Conservation (phyloP, 2,797 vertebrate species). For the Takifugu rubripes region DNA sequence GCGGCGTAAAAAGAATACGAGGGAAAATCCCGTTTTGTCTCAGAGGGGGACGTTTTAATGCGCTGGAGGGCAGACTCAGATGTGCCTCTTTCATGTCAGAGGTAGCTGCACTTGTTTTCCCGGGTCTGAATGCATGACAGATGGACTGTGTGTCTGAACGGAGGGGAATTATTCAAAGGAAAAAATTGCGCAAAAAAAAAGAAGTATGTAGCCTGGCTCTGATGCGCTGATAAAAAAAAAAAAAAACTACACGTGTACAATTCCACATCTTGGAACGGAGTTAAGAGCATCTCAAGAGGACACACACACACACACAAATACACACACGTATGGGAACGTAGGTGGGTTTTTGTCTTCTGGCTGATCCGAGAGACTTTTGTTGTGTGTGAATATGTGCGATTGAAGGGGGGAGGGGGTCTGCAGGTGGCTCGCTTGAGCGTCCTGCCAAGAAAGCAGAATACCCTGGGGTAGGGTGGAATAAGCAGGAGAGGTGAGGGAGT, state of each 20-base stretch:
- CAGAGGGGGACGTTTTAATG: conserved; percentile 44
- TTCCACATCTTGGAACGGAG: conserved; percentile 61
- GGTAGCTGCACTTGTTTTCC: conserved; percentile 30
- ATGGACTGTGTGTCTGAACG: conserved; percentile 28
- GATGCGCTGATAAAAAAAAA: conserved; percentile 41
- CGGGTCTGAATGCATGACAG: conserved; percentile 20
- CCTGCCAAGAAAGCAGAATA: conserved; percentile 78
- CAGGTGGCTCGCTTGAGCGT: conserved; percentile 76
- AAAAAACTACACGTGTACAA: conserved; percentile 56
- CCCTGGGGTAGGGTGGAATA: conserved; percentile 74
- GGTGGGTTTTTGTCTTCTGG: conserved; percentile 44
- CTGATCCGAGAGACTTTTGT: conserved; percentile 31
- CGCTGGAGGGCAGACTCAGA: conserved; percentile 40
- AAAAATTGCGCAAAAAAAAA: conserved; percentile 11
- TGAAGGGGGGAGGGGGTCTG: conserved; percentile 52
- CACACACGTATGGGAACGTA: conserved; percentile 24
- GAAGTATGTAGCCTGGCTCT: conserved; percentile 29
- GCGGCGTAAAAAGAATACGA: conserved; percentile 34
- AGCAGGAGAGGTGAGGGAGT: conserved; percentile 57
- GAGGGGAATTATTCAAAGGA: conserved; percentile 24
- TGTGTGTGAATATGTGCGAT: conserved; percentile 53
- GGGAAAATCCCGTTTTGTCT: conserved; percentile 64
- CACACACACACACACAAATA: conserved; percentile 21
- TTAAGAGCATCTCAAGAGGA: conserved; percentile 31
- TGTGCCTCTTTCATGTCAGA: conserved; percentile 35